Percentiles rank a stretch among this genome's conserved stretches.
Conservation (phyloP, 30 jellyfish, hydroid and myxozoan species). For the Cassiopea andromeda region DNA sequence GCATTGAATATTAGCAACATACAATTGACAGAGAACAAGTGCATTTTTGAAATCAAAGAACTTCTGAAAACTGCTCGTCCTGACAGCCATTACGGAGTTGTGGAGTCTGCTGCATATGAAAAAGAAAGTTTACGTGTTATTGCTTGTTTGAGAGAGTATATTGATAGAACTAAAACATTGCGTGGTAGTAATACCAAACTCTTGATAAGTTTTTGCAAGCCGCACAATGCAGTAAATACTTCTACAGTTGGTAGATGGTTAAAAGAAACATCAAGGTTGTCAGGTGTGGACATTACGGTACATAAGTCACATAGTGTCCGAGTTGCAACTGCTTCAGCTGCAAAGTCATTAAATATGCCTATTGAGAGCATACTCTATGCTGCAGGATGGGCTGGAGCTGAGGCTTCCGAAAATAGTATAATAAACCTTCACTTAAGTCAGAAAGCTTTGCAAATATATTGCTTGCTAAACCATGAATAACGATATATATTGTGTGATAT, state of each 20-base stretch:
- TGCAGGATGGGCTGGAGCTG: no score
- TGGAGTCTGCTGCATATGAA: neutral
- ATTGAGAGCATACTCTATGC: no score
- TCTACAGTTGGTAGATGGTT: neutral
- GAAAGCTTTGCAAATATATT: no score
- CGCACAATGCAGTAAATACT: neutral
- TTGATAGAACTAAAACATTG: neutral
- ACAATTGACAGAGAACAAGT: neutral
- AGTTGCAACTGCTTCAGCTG: no score
- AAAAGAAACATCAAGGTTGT: neutral
- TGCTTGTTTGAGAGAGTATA: neutral
- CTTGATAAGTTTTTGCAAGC: constrained; percentile 11
- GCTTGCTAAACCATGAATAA: no score
- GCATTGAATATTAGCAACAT: constrained; percentile 7
- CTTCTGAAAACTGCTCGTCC: neutral
- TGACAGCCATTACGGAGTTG: neutral
- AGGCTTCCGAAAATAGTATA: no score
- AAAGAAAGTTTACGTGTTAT: neutral
- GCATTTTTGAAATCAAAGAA: neutral
- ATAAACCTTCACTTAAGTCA: no score
- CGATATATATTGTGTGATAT: no score
- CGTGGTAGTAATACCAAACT: neutral
- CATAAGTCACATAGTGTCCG: neutral
- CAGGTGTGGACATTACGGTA: neutral
- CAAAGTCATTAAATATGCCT: no score